Evolutionary conservation across 2,888 invertebrate genomes (phyloP), one percentile per base, ranked within the genome.

Genomic region (Pheosia gnoma): DNA sequence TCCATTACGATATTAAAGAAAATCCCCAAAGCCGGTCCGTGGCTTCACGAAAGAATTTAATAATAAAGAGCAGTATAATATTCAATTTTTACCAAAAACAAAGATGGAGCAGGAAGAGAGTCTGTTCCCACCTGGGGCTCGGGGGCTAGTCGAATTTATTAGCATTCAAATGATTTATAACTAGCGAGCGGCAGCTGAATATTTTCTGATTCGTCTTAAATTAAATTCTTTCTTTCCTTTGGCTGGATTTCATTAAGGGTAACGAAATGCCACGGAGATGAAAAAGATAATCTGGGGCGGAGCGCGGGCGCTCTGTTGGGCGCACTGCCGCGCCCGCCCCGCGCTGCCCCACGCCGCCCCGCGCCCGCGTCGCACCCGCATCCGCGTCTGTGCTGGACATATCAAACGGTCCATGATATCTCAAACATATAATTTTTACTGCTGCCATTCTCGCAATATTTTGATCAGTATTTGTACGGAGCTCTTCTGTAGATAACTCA

Each of bases 161-260:
- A 93, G 91, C 93, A 93, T 93, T 92, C 91, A 93, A 93, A 93
- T 92, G 91, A 93, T 93, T 93, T 92, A 93, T 93, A 93, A 93
- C 92, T 92, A 91, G 91, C 89, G 83, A 87, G 88, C 85, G 89
- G 90, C 90, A 90, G 90, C 90, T 91, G 92, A 91, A 92, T 91
- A 92, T 91, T 91, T 91, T 91, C 91, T 90, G 91, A 93, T 93
- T 91, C 91, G 86, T 86, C 90, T 90, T 91, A 92, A 93, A 93
- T 92, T 91, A 92, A 93, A 92, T 92, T 93, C 89, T 93, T 92
- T 91, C 89, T 89, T 92, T 89, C 90, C 90, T 92, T 92, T 91
- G 89, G 89, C 86, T 86, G 89, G 89, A 89, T 92, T 93, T 92
- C 91, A 91, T 93, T 92, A 91, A 87, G 88, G 86, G 88, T 87